phyloP scores from a whole-genome alignment of 2,113 vertebrate species.

The Aldabrachelys gigantea region DNA sequence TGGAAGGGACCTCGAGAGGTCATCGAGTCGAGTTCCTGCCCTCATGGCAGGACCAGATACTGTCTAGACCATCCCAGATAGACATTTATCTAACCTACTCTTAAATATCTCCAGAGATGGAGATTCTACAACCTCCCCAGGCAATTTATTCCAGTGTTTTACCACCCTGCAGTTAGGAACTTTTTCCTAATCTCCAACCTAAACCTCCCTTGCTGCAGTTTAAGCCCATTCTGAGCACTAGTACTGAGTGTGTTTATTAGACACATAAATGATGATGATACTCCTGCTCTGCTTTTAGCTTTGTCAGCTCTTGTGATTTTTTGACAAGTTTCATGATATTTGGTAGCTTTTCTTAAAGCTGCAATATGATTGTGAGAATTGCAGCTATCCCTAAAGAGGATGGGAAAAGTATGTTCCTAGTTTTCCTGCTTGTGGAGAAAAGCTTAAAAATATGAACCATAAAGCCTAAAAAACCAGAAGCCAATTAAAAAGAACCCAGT shows the following conservation, averaged over 20 bases:
- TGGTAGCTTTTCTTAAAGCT: background rate
- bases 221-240: background rate
- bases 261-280: accelerated
- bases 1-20: too few relatives aligned
- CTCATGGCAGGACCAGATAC: too few relatives aligned
- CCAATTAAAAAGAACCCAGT: background rate
- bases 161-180: too few relatives aligned
- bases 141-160: too few relatives aligned
- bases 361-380: background rate
- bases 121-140: too few relatives aligned
- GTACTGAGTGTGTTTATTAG: background rate
- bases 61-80: too few relatives aligned
- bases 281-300: background rate
- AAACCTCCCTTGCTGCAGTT: too few relatives aligned
- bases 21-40: too few relatives aligned
- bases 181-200: too few relatives aligned
- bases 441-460: background rate
- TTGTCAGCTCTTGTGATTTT: background rate
- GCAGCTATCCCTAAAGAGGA: background rate
- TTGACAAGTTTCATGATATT: background rate
- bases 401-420: background rate
- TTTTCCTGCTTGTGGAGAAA: background rate
- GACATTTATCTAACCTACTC: too few relatives aligned
- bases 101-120: too few relatives aligned
- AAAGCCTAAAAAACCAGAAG: background rate